Percentiles rank a stretch among this genome's conserved stretches.
These are phyloP conservation scores for Acrocyrtus sp. DNA, from an alignment of 2,888 invertebrate genomes.

Conservation along the genomic window DNA sequence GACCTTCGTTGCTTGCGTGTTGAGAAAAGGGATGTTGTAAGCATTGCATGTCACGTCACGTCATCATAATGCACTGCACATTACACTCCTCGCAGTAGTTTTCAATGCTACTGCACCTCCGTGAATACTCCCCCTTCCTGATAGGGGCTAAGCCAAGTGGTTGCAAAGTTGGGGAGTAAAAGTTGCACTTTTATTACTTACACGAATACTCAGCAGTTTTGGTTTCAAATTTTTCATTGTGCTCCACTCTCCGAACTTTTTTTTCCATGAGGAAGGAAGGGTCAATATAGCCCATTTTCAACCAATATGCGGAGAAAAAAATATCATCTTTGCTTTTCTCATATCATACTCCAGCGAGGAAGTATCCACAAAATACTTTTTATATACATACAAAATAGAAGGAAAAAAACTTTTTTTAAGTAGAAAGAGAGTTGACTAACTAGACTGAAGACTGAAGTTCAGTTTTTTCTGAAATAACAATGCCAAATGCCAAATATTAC, in stretches of 20 bases:
- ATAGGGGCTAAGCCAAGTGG: conserved; percentile 1
- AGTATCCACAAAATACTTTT: neutral
- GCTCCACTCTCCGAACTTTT: neutral
- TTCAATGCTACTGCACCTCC: conserved; percentile 7
- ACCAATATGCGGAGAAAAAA: too few relatives aligned
- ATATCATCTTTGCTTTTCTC: neutral
- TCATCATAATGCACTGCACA: conserved; percentile 23
- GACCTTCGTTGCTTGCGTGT: too few relatives aligned
- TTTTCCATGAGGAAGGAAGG: neutral
- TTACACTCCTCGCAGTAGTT: neutral
- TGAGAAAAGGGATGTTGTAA: too few relatives aligned
- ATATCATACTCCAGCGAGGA: neutral
- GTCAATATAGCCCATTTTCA: too few relatives aligned
- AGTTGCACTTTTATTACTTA: neutral
- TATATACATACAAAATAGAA: neutral
- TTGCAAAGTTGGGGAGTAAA: neutral
- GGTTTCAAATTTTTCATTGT: neutral
- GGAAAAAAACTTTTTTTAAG: neutral
- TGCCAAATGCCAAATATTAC: neutral
- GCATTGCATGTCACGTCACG: conserved; percentile 19
- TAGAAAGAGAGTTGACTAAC: conserved; percentile 5
- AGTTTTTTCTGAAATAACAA: neutral
- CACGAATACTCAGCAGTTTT: neutral
- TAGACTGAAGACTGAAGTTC: neutral
- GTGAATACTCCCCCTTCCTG: conserved; percentile 6